A percentile compares a stretch with the other conserved stretches of the same genome.
phyloP scores from a whole-genome alignment of 2,113 vertebrate genomes.

The Ploceus nigricollis region DNA sequence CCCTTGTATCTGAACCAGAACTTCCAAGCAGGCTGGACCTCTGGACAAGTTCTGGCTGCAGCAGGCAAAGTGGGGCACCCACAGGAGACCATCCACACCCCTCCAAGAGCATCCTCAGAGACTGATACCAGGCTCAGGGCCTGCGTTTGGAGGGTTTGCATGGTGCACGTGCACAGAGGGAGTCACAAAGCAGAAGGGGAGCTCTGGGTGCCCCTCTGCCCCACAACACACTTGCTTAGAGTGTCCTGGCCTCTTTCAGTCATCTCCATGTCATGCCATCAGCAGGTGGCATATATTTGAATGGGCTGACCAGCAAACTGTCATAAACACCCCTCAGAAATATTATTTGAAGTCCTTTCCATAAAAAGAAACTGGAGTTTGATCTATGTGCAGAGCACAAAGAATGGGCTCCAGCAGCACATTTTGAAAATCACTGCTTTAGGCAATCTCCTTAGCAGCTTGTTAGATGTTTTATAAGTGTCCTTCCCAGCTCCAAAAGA shows the following conservation, averaged over 20 bases:
- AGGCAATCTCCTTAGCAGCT: constrained; percentile 44
- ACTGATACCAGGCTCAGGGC: rapidly evolving
- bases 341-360: neutral
- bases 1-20: neutral
- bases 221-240: neutral
- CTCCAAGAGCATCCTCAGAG: neutral
- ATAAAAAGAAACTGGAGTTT: neutral
- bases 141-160: neutral
- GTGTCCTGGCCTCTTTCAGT: neutral
- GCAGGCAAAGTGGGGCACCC: neutral
- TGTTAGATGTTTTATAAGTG: constrained; percentile 50
- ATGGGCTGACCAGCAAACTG: neutral
- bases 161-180: rapidly evolving
- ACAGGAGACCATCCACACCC: neutral
- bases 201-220: neutral
- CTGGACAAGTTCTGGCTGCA: neutral
- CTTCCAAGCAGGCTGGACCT: neutral
- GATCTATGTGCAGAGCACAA: neutral
- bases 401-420: neutral
- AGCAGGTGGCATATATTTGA: neutral
- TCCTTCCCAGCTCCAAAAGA: constrained; percentile 27
- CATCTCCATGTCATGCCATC: rapidly evolving
- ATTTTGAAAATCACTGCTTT: constrained; percentile 27
- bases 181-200: neutral
- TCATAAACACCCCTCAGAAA: neutral